Base-by-base conservation (phyloP, 1,140 invertebrate species). In the Drosophila tani region DNA sequence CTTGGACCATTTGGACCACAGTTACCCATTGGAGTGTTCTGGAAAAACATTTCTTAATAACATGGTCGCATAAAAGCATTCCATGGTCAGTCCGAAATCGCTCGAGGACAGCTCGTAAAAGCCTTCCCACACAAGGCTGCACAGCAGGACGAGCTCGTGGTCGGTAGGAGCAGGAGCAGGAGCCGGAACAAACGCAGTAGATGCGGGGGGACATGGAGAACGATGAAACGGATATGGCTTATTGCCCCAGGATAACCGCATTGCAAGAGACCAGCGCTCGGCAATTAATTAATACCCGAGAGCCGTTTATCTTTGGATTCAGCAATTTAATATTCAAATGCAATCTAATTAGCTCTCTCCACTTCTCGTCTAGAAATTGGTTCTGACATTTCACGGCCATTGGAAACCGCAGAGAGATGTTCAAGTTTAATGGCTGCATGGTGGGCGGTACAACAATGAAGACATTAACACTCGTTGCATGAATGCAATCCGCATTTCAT, bases 401-500 rank as follows among this genome's bases (percentile, higher is more conserved):
- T 41, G 46, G 9, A 11, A 35, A 21, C 17, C 55, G 24, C 69
- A 38, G 56, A 32, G 67, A 24, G 32, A 57, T 27, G 46, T 46
- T 74, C 32, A 38, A 15, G 43, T 64, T 75, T 75, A 75, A 75
- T 75, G 64, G 45, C 51, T n/a, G 4, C 9, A 2, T 5, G 12
- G 32, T 24, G 21, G 2, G 21, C 24, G 15, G 51, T 47, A 50
- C 62, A 47, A 76, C 73, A 77, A 77, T 62, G 50, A 32, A 68
- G 75, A 51, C 56, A 69, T 78, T 78, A 69, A 62, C 75, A 69
- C 56, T 29, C 56, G 19, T 45, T 38, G 45, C 71, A 47, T 56
- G 56, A 77, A 79, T 79, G 75, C 75, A 57, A 58, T 77, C 43
- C 49, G 49, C 75, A 68, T 78, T 68, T 77, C 47, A 68, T 60